A percentile compares a stretch with the other conserved stretches of the same genome.
phyloP scores from a whole-genome alignment of 1,140 invertebrate species.

The Brachionus paranguensis region DNA sequence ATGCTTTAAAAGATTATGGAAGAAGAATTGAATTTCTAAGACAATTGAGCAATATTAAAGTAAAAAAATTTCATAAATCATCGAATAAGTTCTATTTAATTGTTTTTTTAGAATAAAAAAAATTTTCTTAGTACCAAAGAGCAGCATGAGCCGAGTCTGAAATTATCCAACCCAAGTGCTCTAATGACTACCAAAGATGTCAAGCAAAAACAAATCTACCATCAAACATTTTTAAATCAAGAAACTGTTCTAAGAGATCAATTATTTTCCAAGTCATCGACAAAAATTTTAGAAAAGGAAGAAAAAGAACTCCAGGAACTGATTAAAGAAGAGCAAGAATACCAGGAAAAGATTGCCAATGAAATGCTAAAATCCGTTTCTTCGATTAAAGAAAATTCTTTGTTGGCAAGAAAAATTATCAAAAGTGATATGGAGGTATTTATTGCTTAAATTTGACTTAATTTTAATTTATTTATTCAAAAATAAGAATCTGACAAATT shows the following conservation, averaged over 20 bases:
- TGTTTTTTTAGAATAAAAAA: not conserved
- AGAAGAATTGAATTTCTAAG: constrained; percentile 14
- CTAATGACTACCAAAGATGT: constrained; percentile 23
- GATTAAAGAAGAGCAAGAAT: not conserved
- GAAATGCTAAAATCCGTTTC: constrained; percentile 28
- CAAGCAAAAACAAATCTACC: constrained; percentile 30
- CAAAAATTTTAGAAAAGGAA: not conserved
- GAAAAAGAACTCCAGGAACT: not conserved
- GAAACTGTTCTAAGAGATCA: constrained; percentile 1
- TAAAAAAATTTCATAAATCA: not conserved
- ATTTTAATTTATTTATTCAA: not conserved
- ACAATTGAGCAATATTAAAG: not conserved
- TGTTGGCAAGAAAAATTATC: constrained; percentile 11
- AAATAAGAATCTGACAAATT: not conserved
- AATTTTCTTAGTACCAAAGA: not conserved
- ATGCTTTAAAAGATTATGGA: constrained; percentile 25
- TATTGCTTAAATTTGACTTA: not conserved
- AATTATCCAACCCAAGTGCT: constrained; percentile 2
- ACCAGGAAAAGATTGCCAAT: constrained; percentile 25
- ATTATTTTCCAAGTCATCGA: not conserved
- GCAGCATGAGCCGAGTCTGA: not conserved
- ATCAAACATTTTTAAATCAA: constrained; percentile 1
- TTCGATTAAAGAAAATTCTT: constrained; percentile 21
- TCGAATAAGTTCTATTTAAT: not conserved
- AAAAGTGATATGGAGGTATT: constrained; percentile 19